Evolutionary conservation across 1,140 invertebrate species (phyloP).

Genomic region (Ostrea denselamellosa): DNA sequence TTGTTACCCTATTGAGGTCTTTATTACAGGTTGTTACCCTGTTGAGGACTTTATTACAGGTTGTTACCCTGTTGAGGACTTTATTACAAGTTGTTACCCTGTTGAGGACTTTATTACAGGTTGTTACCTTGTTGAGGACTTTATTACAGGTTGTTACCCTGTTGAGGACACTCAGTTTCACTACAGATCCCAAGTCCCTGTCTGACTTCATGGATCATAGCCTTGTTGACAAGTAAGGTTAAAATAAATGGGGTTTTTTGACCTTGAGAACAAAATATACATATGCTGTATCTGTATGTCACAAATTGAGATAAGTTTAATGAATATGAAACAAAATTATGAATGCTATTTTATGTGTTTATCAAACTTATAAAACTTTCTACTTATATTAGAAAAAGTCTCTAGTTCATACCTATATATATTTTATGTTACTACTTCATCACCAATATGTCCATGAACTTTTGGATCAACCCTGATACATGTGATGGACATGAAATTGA

Average conservation of each 20-base stretch:
- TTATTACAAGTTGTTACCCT: constrained; percentile 60
- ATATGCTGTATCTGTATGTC: no score
- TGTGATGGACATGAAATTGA: no score
- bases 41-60: constrained; percentile 59
- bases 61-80: constrained; percentile 59
- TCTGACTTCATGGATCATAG: constrained; percentile 63
- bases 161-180: constrained; percentile 62
- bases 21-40: constrained; percentile 60
- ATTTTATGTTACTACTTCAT: no score
- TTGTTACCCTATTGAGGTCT: constrained; percentile 58
- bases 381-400: no score
- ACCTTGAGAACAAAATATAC: no score
- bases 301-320: no score
- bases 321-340: no score
- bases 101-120: constrained; percentile 59
- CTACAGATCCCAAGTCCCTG: constrained; percentile 62
- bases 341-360: no score
- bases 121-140: constrained; percentile 59
- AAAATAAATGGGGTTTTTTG: not conserved
- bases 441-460: no score
- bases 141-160: constrained; percentile 62
- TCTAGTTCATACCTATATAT: no score
- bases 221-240: constrained; percentile 61
- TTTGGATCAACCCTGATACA: no score
- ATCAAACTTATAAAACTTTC: no score